Base-by-base conservation (phyloP, 2,113 vertebrate genomes). In the Sprattus sprattus region DNA sequence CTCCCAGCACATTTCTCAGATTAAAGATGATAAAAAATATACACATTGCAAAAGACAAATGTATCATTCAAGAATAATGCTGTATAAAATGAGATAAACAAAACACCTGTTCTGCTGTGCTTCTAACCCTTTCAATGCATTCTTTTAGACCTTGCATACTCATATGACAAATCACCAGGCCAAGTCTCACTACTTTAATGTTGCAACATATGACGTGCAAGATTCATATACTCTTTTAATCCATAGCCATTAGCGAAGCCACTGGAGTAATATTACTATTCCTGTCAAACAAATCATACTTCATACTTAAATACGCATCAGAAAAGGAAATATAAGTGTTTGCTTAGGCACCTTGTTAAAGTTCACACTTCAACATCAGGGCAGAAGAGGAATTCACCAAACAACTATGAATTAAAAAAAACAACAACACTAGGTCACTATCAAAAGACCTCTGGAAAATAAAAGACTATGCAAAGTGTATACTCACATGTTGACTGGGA, bases 41-140 rank as follows among this genome's bases (percentile, higher is more conserved):
- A 28, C 64, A 71, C 64, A 71, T 32, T 71, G 64, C 64, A 71
- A 71, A 71, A 71, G 64, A 28, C 64, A 71, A 71, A 71, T 71
- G 64, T 71, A 10, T 71, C 64, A 71, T 71, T 71, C 28, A 71
- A 71, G 64, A 28, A 32, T 71, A 71, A 71, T 71, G 64, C 64
- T 71, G 25, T 28, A 28, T 28, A 28, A 71, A 71, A 71, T 10
- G 25, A 28, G 64, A 9, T 15, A 16, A 54, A 54, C 52, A 71
- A 71, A 71, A 25, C 64, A 71, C 64, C 32, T 71, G 8, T 32
- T 71, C 64, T 71, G n/a, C 64, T 71, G 64, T 28, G 64, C 64
- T 71, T 71, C n/a, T 8, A 71, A 71, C 64, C 64, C 25, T 71
- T 71, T 25, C 60, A 64, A 64, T 64, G 64, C 25, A 71, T 71